Base-by-base conservation (phyloP, 2,797 vertebrate genomes). In the Sternarchorhynchus goeldii region DNA sequence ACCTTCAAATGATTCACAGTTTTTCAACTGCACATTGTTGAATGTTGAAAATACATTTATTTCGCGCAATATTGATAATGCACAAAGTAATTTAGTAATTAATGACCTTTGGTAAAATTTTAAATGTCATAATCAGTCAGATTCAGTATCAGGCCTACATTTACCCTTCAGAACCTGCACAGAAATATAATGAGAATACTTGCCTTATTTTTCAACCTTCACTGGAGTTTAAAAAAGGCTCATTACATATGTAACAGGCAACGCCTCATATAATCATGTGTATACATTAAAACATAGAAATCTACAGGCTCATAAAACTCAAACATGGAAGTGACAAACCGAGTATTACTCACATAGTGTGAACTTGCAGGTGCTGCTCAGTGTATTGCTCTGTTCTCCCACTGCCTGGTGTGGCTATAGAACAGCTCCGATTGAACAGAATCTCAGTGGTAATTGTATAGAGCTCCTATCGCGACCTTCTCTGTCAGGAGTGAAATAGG, bases 401-500 rank as follows among this genome's bases (percentile, higher is more conserved):
- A 62, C 32, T 76, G 64, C n/a, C 63, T 79, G 18, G 29, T 67
- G 64, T 59, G 74, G 64, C 50, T 66, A 7, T 80, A 74, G 72
- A 81, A 64, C 75, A 60, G 50, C 65, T 73, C 63, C 75, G 81
- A 91, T 80, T 72, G 69, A 84, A 73, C 70, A 75, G 74, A 86
- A 88, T 88, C 86, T 88, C 82, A 83, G 84, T 84, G 82, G 89
- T 92, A 92, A 92, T 91, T 89, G 90, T 89, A 85, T 86, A 84
- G 89, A 88, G 89, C 89, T 87, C 86, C 87, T 91, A 91, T 88
- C 85, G 85, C 87, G 88, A 93, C 92, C 93, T 93, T 93, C 88
- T 88, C 91, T 92, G 92, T 93, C 92, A 91, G 82, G 77, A 88
- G 85, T 84, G 86, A 91, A 92, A 91, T 88, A 81, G 87, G 86